A percentile compares a stretch with the other conserved stretches of the same genome.
These are phyloP conservation scores for Hippopotamyrus pictus DNA, from an alignment of 2,797 vertebrate genomes.

Conservation along the genomic window DNA sequence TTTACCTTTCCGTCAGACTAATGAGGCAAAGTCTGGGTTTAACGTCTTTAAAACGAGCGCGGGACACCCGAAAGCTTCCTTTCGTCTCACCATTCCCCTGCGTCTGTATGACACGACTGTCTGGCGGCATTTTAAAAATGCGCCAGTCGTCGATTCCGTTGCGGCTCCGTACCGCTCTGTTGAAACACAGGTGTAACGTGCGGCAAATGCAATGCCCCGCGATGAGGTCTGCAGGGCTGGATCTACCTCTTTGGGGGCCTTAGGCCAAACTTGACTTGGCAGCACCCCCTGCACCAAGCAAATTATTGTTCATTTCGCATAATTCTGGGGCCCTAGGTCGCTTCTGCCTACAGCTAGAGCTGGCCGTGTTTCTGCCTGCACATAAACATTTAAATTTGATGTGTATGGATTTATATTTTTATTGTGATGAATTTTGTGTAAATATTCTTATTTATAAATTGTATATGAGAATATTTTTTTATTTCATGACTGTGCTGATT, in stretches of 20 bases:
- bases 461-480: not conserved
- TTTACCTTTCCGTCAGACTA: not conserved
- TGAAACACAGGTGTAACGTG: not conserved
- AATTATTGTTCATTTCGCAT: not conserved
- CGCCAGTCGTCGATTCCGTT: not conserved
- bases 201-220: not conserved
- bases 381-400: not conserved
- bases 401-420: not conserved
- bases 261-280: not conserved
- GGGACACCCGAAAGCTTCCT: not conserved
- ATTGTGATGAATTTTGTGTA: not conserved
- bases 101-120: not conserved
- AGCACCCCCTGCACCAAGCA: not conserved
- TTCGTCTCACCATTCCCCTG: not conserved
- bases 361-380: not conserved
- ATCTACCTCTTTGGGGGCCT: not conserved
- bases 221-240: not conserved
- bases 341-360: not conserved
- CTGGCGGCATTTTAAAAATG: not conserved
- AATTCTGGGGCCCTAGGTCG: not conserved
- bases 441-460: not conserved
- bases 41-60: not conserved
- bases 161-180: not conserved
- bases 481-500: not conserved
- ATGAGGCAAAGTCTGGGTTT: not conserved